Evolutionary conservation across 2,113 vertebrate genomes (phyloP).

Genomic region (Machaerirhynchus nigripectus): DNA sequence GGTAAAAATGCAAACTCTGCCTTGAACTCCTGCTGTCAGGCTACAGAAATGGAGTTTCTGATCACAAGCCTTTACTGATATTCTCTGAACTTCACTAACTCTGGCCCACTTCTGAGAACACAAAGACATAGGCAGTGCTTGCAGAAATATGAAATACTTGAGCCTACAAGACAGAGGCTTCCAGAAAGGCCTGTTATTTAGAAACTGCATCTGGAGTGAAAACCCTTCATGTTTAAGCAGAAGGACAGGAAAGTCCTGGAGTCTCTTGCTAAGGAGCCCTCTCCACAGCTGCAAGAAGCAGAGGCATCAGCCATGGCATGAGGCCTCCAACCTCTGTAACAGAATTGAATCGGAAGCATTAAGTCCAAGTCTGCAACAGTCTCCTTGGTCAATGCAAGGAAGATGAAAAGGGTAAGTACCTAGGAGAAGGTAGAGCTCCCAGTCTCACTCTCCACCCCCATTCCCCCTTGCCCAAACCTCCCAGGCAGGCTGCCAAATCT

Average conservation of each 20-base stretch:
- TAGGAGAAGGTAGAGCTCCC: neutral
- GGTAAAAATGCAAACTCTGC: neutral
- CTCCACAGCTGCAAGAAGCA: neutral
- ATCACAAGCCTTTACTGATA: neutral
- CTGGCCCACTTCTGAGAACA: neutral
- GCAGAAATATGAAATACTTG: neutral
- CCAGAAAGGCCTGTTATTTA: neutral
- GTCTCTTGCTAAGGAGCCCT: neutral
- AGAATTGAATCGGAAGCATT: neutral
- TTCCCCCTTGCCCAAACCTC: neutral
- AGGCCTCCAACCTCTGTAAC: neutral
- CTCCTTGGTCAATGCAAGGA: neutral
- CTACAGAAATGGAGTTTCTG: neutral
- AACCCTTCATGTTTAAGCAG: neutral
- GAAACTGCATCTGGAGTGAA: neutral
- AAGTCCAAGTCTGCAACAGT: neutral
- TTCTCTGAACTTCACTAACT: neutral
- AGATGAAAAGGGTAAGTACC: neutral
- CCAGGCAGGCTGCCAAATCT: neutral
- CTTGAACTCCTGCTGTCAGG: neutral
- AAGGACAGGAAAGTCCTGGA: neutral
- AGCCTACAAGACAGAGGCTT: neutral
- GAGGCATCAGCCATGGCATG: rapidly evolving
- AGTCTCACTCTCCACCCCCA: neutral
- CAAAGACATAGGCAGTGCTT: neutral